Evolutionary conservation across 2,797 vertebrate species (phyloP).

Genomic region (Scomberomorus guttatus): DNA sequence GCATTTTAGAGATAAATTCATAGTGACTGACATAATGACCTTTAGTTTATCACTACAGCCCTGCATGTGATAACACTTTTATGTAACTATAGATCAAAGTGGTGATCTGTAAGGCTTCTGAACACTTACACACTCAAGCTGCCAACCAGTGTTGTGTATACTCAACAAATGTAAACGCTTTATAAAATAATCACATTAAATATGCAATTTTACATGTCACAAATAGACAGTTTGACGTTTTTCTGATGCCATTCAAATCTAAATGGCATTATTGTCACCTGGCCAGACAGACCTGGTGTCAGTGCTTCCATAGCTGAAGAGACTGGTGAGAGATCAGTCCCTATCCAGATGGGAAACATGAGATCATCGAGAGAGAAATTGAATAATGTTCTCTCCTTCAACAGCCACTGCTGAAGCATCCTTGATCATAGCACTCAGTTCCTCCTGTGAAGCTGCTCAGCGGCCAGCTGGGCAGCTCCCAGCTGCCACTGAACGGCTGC

Average conservation of each 20-base stretch:
- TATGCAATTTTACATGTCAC: background rate
- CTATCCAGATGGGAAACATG: slow-evolving; percentile 23
- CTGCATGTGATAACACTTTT: background rate
- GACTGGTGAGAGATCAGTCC: slow-evolving; percentile 15
- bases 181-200: no score
- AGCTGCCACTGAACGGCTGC: slow-evolving; percentile 18
- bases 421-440: slow-evolving; percentile 27
- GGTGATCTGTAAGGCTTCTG: background rate
- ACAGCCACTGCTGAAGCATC: slow-evolving; percentile 20
- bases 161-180: no score
- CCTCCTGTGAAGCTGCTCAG: slow-evolving; percentile 35
- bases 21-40: no score
- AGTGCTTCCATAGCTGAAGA: background rate
- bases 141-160: background rate
- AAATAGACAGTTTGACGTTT: background rate
- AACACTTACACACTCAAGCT: slow-evolving; percentile 1
- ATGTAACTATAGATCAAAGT: background rate
- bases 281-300: background rate
- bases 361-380: slow-evolving; percentile 17
- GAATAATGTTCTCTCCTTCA: slow-evolving; percentile 11
- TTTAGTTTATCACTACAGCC: no score
- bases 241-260: background rate
- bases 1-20: no score
- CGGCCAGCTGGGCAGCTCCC: slow-evolving; percentile 16
- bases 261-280: background rate